Percentiles rank a stretch among this genome's conserved stretches.
Conservation (phyloP, 2,113 vertebrate genomes). For the Colistium nudipinnis region DNA sequence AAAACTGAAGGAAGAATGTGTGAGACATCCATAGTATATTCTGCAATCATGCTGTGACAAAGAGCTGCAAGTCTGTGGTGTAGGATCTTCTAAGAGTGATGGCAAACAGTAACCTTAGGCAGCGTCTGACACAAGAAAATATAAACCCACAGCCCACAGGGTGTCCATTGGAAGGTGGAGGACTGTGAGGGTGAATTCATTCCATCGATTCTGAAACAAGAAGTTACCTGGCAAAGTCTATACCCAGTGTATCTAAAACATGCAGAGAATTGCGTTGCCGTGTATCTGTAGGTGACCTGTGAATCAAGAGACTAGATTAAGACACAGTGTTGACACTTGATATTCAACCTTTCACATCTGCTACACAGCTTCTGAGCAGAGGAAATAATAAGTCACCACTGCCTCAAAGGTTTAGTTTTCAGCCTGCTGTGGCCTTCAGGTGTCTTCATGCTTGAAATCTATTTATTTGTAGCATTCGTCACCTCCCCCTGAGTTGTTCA, state of each 20-base stretch:
- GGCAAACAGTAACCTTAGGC: constrained; percentile 63
- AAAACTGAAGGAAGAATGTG: constrained; percentile 26
- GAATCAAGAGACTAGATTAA: constrained; percentile 33
- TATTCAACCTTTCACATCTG: constrained; percentile 29
- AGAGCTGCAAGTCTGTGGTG: constrained; percentile 45
- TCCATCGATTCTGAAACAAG: constrained; percentile 46
- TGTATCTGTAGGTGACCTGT: constrained; percentile 57
- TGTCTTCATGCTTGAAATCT: constrained; percentile 11
- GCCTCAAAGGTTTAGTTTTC: not conserved
- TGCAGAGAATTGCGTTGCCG: constrained; percentile 31
- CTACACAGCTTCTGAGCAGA: constrained; percentile 15
- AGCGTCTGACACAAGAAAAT: constrained; percentile 55
- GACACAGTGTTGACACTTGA: constrained; percentile 59
- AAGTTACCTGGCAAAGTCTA: constrained; percentile 29
- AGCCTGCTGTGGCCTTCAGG: not conserved
- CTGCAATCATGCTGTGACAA: constrained; percentile 61
- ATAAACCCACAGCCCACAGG: constrained; percentile 49
- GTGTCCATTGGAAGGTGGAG: constrained; percentile 51
- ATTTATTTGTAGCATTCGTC: not conserved
- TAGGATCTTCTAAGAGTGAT: constrained; percentile 58
- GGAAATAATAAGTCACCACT: not conserved
- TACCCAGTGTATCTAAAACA: constrained; percentile 19
- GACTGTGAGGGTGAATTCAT: constrained; percentile 64
- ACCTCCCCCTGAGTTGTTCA: not conserved
- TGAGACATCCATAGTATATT: constrained; percentile 45